A percentile compares a stretch with the other conserved stretches of the same genome.
Conservation (phyloP, 2,113 vertebrate species). For the Pteruthius melanotis region DNA sequence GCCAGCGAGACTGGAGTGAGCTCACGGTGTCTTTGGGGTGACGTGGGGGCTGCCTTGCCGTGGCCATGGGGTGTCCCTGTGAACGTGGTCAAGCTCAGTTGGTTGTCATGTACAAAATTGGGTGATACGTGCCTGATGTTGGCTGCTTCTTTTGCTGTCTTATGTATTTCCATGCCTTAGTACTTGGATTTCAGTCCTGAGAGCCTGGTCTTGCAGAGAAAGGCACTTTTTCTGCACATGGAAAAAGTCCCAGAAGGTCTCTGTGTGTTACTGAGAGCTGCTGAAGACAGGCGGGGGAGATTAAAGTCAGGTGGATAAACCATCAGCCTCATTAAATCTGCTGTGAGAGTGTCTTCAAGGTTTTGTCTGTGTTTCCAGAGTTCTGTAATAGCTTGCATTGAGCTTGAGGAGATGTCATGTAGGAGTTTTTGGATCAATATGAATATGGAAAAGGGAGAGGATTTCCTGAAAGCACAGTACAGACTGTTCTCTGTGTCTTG, state of each 20-base stretch:
- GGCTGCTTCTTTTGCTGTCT: neutral
- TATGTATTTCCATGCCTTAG: neutral
- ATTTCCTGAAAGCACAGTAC: conserved; percentile 38
- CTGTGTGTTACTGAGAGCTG: neutral
- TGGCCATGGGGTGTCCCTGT: accelerated
- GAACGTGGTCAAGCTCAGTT: neutral
- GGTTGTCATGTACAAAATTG: accelerated
- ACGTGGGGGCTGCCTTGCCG: neutral
- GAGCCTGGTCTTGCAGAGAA: neutral
- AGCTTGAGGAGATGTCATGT: conserved; percentile 3
- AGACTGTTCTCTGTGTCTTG: neutral
- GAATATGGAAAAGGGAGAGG: conserved; percentile 24
- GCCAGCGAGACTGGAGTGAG: neutral
- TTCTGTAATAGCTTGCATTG: conserved; percentile 5
- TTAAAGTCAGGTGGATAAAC: neutral
- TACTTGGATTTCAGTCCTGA: neutral
- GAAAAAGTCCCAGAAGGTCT: neutral
- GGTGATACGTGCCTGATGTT: neutral
- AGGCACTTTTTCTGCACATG: neutral
- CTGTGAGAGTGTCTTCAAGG: neutral
- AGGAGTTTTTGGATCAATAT: conserved; percentile 30
- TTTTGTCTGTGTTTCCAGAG: neutral
- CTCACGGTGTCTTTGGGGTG: neutral
- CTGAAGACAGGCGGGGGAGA: neutral
- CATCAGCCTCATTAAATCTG: neutral